Evolutionary conservation across 2,888 invertebrate species (phyloP), one percentile per base, ranked within the genome.

Genomic region (Oscheius sp.): DNA sequence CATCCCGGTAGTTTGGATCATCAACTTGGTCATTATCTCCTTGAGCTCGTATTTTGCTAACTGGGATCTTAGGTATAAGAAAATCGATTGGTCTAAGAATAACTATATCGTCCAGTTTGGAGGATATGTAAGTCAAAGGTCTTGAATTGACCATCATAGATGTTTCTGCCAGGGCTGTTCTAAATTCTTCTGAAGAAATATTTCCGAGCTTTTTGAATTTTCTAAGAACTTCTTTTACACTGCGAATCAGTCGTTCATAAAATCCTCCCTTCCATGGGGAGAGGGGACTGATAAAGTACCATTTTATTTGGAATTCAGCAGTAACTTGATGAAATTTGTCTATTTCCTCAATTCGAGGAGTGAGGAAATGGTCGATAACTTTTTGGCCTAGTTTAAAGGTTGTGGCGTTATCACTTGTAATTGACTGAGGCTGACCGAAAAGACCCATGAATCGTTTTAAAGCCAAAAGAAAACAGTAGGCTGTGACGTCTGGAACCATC

Each of bases 341-440:
- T 14, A 54, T 1, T 26, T 49, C n/a, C 30, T 50, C 62, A 14
- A 33, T 54, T 2, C 22, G 2, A 9, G 24, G 28, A 30, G 4
- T 17, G 3, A 4, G 41, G 44, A 59, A 26, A 20, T 36, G 20
- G 12, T 50, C 44, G 22, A 36, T 36, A 17, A 62, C 1, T 26
- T 49, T n/a, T 12, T 62, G 8, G 22, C 62, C 62, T 0, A 86
- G 84, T 1, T 79, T 77, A 71, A 88, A 88, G 68, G 86, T 87
- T 0, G 83, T 82, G 0, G 86, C 86, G 66, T 87, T 87, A 62
- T 88, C 87, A 24, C 81, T 81, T 1, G 57, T 8, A 26, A 79
- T 80, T 0, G 68, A 57, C 2, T 32, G 57, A 0, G 87, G 87
- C 26, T 82, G 67, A 4, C 87, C 85, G 26, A 85, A 67, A 41